phyloP scores from a whole-genome alignment of 2,888 invertebrate species.

The Pseudanteris insignis region DNA sequence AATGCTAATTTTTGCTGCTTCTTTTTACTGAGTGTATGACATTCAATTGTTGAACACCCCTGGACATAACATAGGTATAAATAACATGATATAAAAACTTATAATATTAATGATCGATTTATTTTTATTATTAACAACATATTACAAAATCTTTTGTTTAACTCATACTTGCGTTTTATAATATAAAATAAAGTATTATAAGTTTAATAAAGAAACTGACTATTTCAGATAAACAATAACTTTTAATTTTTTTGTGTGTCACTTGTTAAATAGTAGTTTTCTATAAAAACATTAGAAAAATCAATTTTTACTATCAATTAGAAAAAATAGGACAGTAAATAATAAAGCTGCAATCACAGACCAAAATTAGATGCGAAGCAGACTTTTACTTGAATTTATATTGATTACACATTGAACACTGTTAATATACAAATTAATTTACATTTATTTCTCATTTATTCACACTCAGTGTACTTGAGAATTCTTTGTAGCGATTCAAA shows the following conservation, averaged over 20 bases:
- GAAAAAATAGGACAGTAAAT: conserved; percentile 2
- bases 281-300: conserved; percentile 16
- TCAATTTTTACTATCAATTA: neutral
- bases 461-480: no score
- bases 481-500: no score
- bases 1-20: no score
- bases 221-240: conserved; percentile 15
- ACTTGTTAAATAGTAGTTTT: conserved; percentile 22
- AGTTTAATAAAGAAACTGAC: conserved; percentile 10
- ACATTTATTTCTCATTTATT: no score
- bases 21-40: no score
- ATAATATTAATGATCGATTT: neutral
- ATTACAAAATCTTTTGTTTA: conserved; percentile 21
- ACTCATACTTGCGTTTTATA: conserved; percentile 8
- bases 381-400: conserved; percentile 1
- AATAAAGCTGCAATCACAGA: conserved; percentile 25
- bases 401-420: conserved; percentile 21
- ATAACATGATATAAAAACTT: neutral
- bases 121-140: conserved; percentile 22
- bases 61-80: neutral
- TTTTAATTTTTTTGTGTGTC: conserved; percentile 13
- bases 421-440: conserved; percentile 40
- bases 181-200: conserved; percentile 13
- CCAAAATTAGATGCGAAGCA: conserved; percentile 10
- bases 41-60: no score